These are phyloP conservation scores for Phoenicopterus ruber DNA, from an alignment of 2,113 vertebrate species.

Conservation along the genomic window DNA sequence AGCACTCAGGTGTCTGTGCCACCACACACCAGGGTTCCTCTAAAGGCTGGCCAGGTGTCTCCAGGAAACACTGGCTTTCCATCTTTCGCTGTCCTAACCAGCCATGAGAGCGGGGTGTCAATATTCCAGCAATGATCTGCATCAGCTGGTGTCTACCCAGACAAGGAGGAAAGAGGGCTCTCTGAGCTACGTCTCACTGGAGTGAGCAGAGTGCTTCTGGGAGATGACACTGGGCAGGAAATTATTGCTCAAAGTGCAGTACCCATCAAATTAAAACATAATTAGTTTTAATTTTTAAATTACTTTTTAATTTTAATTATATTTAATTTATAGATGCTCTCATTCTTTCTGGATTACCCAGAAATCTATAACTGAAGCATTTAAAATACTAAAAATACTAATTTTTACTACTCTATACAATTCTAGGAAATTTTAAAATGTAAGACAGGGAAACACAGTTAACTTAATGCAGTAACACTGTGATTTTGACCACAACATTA, in stretches of 20 bases:
- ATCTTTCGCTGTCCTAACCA: background rate
- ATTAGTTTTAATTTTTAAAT: background rate
- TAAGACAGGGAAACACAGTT: background rate
- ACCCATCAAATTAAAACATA: background rate
- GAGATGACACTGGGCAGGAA: background rate
- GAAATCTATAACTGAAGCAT: background rate
- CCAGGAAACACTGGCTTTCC: background rate
- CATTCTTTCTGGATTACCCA: background rate
- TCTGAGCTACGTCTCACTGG: background rate
- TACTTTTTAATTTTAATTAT: background rate
- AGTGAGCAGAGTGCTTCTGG: background rate
- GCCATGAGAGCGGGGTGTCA: background rate
- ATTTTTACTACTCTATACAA: background rate
- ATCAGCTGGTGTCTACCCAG: background rate
- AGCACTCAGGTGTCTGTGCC: background rate
- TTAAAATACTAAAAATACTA: background rate
- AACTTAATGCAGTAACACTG: background rate
- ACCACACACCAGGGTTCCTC: background rate
- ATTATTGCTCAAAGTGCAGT: background rate
- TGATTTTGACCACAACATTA: background rate
- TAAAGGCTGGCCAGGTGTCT: background rate
- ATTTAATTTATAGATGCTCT: background rate
- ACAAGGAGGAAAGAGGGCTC: background rate
- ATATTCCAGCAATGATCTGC: background rate
- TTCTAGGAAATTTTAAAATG: background rate